phyloP scores from a whole-genome alignment of 2,113 vertebrate genomes.

The Myotis yumanensis region DNA sequence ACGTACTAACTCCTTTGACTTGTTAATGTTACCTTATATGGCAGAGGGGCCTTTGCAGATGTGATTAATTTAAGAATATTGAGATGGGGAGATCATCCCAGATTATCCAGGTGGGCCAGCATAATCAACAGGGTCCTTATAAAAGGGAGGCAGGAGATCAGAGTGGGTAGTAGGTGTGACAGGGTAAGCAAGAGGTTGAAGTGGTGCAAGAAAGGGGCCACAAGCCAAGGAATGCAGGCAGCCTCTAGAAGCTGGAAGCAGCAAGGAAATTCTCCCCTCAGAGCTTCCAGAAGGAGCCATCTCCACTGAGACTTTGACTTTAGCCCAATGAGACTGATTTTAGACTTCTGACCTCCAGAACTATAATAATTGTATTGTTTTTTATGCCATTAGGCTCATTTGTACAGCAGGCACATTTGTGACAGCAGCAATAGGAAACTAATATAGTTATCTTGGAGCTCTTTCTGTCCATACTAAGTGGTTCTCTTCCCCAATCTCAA shows the following conservation, averaged over 20 bases:
- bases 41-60: constrained; percentile 15
- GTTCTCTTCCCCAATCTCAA: background rate
- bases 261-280: background rate
- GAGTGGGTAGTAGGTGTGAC: background rate
- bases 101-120: background rate
- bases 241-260: background rate
- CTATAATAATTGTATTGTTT: background rate
- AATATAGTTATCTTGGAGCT: background rate
- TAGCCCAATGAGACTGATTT: background rate
- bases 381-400: background rate
- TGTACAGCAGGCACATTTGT: background rate
- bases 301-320: background rate
- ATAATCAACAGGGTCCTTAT: background rate
- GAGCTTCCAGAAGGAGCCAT: background rate
- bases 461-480: background rate
- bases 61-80: background rate
- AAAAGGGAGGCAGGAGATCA: background rate
- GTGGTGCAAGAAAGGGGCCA: background rate
- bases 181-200: background rate
- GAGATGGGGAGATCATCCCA: background rate
- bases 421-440: background rate
- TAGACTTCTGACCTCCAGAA: background rate
- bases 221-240: background rate
- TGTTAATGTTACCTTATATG: background rate
- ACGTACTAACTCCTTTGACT: background rate